phyloP scores from a whole-genome alignment of 2,113 vertebrate genomes.

The Pholis gunnellus region DNA sequence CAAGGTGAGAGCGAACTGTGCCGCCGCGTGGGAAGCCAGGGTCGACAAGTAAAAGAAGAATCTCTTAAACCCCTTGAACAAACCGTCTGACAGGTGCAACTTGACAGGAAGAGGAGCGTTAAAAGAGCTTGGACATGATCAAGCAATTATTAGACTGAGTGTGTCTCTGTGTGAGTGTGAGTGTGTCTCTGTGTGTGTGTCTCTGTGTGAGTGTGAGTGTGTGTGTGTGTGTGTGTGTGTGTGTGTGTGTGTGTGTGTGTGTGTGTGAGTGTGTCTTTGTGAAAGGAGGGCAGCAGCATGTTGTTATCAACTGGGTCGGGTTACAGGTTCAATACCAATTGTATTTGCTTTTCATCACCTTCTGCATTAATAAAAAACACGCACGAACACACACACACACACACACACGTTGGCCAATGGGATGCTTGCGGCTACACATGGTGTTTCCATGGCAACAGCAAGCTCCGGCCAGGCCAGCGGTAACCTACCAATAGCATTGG shows the following conservation, averaged over 20 bases:
- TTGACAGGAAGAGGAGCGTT: neutral
- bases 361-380: slow-evolving; percentile 35
- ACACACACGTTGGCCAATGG: slow-evolving; percentile 16
- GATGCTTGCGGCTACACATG: slow-evolving; percentile 40
- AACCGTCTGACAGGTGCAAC: neutral
- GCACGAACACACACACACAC: slow-evolving; percentile 5
- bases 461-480: slow-evolving; percentile 57
- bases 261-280: too few species aligned
- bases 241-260: slow-evolving; percentile 2
- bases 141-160: neutral
- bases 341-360: slow-evolving; percentile 41
- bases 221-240: neutral
- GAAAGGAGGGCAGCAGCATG: slow-evolving; percentile 5
- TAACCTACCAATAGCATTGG: slow-evolving; percentile 93
- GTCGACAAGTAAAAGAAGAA: neutral
- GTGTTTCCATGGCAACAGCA: slow-evolving; percentile 71
- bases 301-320: slow-evolving; percentile 22
- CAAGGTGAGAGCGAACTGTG: neutral
- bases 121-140: neutral
- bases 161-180: neutral
- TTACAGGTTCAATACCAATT: slow-evolving; percentile 31
- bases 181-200: neutral
- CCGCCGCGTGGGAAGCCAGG: neutral
- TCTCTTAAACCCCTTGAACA: neutral
- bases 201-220: neutral